Conservation (phyloP, 1,140 invertebrate species). For the Plodia interpunctella region DNA sequence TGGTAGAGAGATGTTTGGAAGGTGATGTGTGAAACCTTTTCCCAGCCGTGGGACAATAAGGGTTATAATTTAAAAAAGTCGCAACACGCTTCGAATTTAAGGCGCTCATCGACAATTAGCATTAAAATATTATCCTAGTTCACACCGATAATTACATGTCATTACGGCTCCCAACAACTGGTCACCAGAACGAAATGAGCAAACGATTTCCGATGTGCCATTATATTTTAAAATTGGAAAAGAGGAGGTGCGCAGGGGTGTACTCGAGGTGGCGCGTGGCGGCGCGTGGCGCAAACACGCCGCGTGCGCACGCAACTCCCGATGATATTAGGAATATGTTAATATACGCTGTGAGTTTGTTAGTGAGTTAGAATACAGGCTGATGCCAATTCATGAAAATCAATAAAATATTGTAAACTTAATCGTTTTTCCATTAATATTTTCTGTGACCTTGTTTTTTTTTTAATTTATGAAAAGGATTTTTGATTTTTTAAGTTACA, state of each 20-base stretch:
- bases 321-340: slow-evolving; percentile 56
- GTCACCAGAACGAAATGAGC: slow-evolving; percentile 37
- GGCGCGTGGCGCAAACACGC: slow-evolving; percentile 46
- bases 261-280: slow-evolving; percentile 35
- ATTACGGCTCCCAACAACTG: neutral
- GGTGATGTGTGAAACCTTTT: too few species aligned
- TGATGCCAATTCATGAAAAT: neutral
- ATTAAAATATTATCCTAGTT: slow-evolving; percentile 6
- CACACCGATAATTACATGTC: neutral
- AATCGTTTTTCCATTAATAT: too few species aligned
- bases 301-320: slow-evolving; percentile 47
- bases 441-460: too few species aligned
- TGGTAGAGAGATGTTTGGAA: too few species aligned
- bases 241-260: slow-evolving; percentile 25
- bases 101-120: slow-evolving; percentile 7
- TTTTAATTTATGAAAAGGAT: too few species aligned
- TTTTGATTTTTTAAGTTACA: too few species aligned
- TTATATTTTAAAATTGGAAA: slow-evolving; percentile 1
- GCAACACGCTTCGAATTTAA: too few species aligned
- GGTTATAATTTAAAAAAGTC: too few species aligned
- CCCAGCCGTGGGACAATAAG: too few species aligned
- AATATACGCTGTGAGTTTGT: slow-evolving; percentile 27
- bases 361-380: slow-evolving; percentile 1
- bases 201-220: slow-evolving; percentile 30
- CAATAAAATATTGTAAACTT: too few species aligned